Conservation (phyloP, 1,140 invertebrate genomes). For the Tetranychus urticae region DNA sequence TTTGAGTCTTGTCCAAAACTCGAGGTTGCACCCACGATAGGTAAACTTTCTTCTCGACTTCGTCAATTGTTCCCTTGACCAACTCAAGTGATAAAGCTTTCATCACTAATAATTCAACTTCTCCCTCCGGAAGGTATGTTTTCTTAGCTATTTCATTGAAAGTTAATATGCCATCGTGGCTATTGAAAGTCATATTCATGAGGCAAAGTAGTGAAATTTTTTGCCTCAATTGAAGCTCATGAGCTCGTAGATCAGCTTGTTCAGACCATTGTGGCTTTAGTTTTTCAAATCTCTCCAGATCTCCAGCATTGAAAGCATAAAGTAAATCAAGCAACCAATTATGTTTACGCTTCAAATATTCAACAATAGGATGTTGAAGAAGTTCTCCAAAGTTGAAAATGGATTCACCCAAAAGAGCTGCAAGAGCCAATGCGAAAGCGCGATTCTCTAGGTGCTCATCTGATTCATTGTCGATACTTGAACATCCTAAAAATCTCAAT, state of each 20-base stretch:
- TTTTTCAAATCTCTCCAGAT: conserved; percentile 60
- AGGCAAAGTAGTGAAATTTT: conserved; percentile 86
- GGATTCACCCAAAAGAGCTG: conserved; percentile 75
- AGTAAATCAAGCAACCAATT: conserved; percentile 72
- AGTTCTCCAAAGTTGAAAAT: conserved; percentile 96
- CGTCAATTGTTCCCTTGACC: conserved; percentile 81
- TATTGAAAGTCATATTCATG: conserved; percentile 67
- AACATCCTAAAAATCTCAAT: conserved; percentile 80
- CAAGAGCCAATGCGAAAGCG: conserved; percentile 74
- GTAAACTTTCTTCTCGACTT: conserved; percentile 53
- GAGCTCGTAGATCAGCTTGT: conserved; percentile 60
- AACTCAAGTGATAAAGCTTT: conserved; percentile 85
- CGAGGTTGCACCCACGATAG: conserved; percentile 80
- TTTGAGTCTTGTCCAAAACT: conserved; percentile 47
- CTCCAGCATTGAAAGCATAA: conserved; percentile 72
- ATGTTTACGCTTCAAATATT: conserved; percentile 50
- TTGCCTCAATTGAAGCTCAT: conserved; percentile 56
- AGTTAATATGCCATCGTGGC: conserved; percentile 45
- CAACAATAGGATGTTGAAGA: conserved; percentile 64
- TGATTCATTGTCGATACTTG: conserved; percentile 38
- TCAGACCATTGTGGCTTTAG: conserved; percentile 51
- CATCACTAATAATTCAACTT: conserved; percentile 87
- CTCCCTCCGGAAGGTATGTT: conserved; percentile 44
- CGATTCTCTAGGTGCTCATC: conserved; percentile 33
- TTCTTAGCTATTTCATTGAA: conserved; percentile 74